A percentile compares a stretch with the other conserved stretches of the same genome.
Evolutionary conservation across 2,888 invertebrate species (phyloP).

Genomic region (Macrosoma leucophasiata): DNA sequence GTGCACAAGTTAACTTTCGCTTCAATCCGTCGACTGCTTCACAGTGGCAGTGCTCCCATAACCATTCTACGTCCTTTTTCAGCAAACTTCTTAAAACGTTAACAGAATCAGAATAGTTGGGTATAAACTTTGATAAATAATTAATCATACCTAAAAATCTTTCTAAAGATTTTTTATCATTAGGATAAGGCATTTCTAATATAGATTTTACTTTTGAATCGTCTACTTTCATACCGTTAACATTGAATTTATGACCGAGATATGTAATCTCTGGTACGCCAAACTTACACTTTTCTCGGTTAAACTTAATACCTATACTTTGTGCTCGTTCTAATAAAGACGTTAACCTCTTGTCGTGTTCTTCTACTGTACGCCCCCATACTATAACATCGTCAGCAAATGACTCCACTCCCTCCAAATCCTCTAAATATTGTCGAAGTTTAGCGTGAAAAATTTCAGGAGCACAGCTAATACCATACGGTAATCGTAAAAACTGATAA

Average conservation of each 20-base stretch:
- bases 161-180: constrained; percentile 12
- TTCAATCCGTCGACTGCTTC: constrained; percentile 16
- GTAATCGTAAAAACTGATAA: constrained; percentile 17
- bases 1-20: constrained; percentile 7
- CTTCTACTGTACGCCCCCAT: constrained; percentile 8
- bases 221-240: constrained; percentile 11
- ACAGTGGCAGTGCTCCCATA: constrained; percentile 14
- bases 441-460: constrained; percentile 20
- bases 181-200: constrained; percentile 11
- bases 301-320: constrained; percentile 12
- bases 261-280: constrained; percentile 9
- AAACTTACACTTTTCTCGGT: constrained; percentile 10
- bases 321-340: constrained; percentile 12
- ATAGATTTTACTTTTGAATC: constrained; percentile 14
- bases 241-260: constrained; percentile 12
- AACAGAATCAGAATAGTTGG: constrained; percentile 22
- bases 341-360: constrained; percentile 17
- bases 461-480: constrained; percentile 17
- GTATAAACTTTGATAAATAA: constrained; percentile 26
- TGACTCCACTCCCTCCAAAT: constrained; percentile 15
- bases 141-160: constrained; percentile 18
- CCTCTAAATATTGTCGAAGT: constrained; percentile 19
- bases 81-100: constrained; percentile 11
- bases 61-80: constrained; percentile 23
- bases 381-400: constrained; percentile 18